Percentiles rank a stretch among this genome's conserved stretches.
Conservation (phyloP, 2,113 vertebrate genomes). For the Nerophis lumbriciformis region DNA sequence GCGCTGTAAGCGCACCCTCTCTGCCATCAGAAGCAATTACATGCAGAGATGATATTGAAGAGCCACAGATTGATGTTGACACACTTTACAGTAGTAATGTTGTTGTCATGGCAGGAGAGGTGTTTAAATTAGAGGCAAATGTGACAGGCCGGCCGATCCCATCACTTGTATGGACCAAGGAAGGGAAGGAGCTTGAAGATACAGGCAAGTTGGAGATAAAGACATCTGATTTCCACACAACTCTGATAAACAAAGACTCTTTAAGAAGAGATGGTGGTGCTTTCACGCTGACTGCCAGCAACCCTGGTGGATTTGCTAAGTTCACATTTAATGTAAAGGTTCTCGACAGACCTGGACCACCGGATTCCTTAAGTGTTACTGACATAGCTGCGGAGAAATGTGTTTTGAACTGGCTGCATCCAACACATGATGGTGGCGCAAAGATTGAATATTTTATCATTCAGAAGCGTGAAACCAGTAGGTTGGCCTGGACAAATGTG, state of each 20-base stretch:
- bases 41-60: conserved; percentile 93
- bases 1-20: conserved; percentile 89
- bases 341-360: conserved; percentile 93
- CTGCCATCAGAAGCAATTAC: conserved; percentile 87
- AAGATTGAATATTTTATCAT: conserved; percentile 93
- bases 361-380: conserved; percentile 83
- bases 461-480: conserved; percentile 95
- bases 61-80: conserved; percentile 88
- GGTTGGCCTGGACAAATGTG: conserved; percentile 93
- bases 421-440: conserved; percentile 90
- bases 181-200: conserved; percentile 89
- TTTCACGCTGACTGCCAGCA: conserved; percentile 87
- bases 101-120: conserved; percentile 89
- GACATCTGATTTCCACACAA: conserved; percentile 86
- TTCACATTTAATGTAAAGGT: conserved; percentile 93
- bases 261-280: conserved; percentile 85
- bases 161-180: conserved; percentile 90
- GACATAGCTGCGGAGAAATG: conserved; percentile 92
- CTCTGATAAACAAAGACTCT: conserved; percentile 87
- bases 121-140: conserved; percentile 88
- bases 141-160: conserved; percentile 88
- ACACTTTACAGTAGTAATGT: conserved; percentile 83
- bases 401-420: conserved; percentile 90
- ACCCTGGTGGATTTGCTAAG: conserved; percentile 95
- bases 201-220: conserved; percentile 91